A percentile compares a stretch with the other conserved stretches of the same genome.
These are phyloP conservation scores for Ochropleura leucogaster DNA, from an alignment of 2,888 invertebrate species.

Conservation along the genomic window DNA sequence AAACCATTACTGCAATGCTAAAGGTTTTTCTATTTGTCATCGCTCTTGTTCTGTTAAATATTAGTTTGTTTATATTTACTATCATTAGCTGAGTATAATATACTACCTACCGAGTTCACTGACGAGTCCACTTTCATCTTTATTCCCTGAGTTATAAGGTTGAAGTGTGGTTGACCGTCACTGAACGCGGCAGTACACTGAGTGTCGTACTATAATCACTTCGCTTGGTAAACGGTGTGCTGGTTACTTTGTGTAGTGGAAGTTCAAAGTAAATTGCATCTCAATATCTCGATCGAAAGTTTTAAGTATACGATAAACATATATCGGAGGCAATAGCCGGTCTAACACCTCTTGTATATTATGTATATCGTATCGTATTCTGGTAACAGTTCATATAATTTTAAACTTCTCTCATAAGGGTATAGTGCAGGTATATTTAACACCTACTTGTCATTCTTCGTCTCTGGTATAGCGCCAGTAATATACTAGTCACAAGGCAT, in stretches of 20 bases:
- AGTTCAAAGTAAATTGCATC: neutral
- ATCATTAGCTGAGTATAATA: too few relatives aligned
- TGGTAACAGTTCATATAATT: neutral
- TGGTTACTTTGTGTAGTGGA: neutral
- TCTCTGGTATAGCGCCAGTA: neutral
- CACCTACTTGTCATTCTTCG: neutral
- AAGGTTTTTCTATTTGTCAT: conserved; percentile 7
- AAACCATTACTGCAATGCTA: conserved; percentile 32
- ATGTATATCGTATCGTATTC: neutral
- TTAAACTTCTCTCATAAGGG: neutral
- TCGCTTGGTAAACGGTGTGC: neutral
- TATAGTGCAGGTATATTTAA: too few relatives aligned
- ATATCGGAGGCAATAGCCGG: neutral
- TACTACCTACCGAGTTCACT: too few relatives aligned
- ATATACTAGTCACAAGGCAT: neutral
- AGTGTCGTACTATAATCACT: neutral
- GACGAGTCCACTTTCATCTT: too few relatives aligned
- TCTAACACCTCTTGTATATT: neutral
- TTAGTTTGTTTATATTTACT: neutral
- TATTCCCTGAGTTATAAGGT: too few relatives aligned
- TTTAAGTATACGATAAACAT: neutral
- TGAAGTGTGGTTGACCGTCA: too few relatives aligned
- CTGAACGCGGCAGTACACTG: too few relatives aligned
- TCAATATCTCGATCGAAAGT: neutral
- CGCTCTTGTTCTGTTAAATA: neutral